Conservation (phyloP, 2,888 invertebrate genomes). For the Anticlea derivata region DNA sequence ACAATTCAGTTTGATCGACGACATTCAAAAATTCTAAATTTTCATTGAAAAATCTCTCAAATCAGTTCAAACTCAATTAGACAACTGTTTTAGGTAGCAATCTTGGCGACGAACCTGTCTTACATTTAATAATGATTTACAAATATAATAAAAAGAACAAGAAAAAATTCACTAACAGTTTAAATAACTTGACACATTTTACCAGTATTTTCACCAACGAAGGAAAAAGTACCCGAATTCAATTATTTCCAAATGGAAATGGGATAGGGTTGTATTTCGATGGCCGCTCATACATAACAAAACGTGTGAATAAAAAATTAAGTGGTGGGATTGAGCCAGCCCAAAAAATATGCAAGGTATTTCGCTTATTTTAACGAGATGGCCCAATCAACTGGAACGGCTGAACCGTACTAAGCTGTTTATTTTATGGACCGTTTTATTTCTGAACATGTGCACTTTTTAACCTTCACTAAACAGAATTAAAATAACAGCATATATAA, state of each 20-base stretch:
- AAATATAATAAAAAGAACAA: no score
- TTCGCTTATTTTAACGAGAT: slow-evolving; percentile 2
- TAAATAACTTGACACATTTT: not conserved
- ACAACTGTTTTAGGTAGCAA: no score
- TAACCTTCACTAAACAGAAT: no score
- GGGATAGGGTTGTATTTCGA: not conserved
- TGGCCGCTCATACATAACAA: no score
- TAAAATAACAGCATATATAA: no score
- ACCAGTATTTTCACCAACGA: not conserved
- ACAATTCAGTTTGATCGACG: no score
- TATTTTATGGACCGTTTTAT: slow-evolving; percentile 12
- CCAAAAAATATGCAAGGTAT: not conserved
- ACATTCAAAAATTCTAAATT: no score
- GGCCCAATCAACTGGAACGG: slow-evolving; percentile 17
- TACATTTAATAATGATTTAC: no score
- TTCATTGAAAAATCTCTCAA: no score
- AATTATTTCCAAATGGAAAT: slow-evolving; percentile 4
- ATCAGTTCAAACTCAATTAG: no score
- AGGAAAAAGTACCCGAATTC: not conserved
- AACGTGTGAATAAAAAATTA: slow-evolving; percentile 1
- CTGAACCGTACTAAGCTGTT: slow-evolving; percentile 9
- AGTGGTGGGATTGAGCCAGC: not conserved
- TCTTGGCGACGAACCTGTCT: no score
- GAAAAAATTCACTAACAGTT: no score
- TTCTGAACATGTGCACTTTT: not conserved